Conservation (phyloP, 35 echinoderm and acorn worm species). For the Hemicentrotus pulcherrimus region DNA sequence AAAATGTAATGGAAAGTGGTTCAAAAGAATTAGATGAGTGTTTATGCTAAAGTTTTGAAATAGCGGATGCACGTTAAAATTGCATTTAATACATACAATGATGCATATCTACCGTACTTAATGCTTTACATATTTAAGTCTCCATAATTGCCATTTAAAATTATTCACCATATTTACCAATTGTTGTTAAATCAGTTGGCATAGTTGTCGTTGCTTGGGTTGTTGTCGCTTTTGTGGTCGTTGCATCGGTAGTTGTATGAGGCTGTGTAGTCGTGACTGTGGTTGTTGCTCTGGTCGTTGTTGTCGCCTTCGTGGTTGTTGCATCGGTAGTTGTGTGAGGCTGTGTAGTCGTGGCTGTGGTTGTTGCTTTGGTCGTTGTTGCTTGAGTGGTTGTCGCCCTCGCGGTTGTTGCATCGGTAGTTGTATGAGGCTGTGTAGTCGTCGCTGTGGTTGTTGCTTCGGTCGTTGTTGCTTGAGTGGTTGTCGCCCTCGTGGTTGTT, state of each 20-base stretch:
- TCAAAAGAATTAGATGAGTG: too few relatives aligned
- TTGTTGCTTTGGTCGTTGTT: neutral
- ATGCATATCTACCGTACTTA: too few relatives aligned
- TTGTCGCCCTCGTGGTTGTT: neutral
- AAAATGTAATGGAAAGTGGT: too few relatives aligned
- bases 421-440: neutral
- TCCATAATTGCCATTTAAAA: too few relatives aligned
- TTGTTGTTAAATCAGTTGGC: too few relatives aligned
- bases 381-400: neutral
- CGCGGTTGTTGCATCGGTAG: neutral
- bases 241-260: neutral
- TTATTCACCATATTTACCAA: too few relatives aligned
- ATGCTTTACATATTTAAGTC: too few relatives aligned
- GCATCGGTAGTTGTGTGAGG: neutral
- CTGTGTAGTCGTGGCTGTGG: neutral
- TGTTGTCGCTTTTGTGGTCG: neutral
- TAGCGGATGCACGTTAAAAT: too few relatives aligned
- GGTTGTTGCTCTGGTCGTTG: neutral
- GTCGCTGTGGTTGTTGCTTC: neutral
- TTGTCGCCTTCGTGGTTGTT: neutral
- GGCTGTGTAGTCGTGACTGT: neutral
- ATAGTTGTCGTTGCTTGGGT: too few relatives aligned
- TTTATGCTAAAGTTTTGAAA: too few relatives aligned
- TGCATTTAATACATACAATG: too few relatives aligned
- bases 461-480: too few relatives aligned